Conservation (phyloP, 2,113 vertebrate genomes). For the Brachyhypopomus occidentalis region DNA sequence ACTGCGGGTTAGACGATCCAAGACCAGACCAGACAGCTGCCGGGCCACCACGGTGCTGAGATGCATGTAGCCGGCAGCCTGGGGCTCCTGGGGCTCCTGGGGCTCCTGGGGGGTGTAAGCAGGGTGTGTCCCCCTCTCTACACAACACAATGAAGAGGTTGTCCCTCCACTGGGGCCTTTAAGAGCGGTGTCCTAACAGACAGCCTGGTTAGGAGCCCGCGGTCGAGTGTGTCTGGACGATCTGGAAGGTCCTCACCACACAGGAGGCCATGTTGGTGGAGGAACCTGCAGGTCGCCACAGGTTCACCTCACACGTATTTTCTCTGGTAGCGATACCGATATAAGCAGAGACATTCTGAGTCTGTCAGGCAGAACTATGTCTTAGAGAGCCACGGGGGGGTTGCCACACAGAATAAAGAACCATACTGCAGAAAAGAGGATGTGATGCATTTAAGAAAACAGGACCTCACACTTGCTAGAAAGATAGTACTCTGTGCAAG, state of each 20-base stretch:
- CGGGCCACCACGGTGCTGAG: slow-evolving; percentile 83
- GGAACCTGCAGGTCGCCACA: no score
- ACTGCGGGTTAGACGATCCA: slow-evolving; percentile 84
- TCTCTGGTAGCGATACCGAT: slow-evolving; percentile 26
- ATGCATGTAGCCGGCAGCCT: slow-evolving; percentile 71
- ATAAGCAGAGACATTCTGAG: slow-evolving; percentile 22
- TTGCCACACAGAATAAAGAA: slow-evolving; percentile 23
- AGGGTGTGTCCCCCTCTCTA: slow-evolving; percentile 79
- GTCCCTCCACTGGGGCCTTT: slow-evolving; percentile 80
- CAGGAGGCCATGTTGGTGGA: not conserved
- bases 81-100: slow-evolving; percentile 72
- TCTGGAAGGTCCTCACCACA: not conserved
- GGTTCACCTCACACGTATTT: no score
- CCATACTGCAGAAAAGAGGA: slow-evolving; percentile 34
- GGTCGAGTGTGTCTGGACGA: not conserved
- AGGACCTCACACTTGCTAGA: slow-evolving; percentile 29
- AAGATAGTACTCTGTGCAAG: slow-evolving; percentile 28
- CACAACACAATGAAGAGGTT: slow-evolving; percentile 91
- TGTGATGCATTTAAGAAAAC: slow-evolving; percentile 31
- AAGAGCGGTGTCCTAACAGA: slow-evolving; percentile 91
- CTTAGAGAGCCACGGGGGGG: slow-evolving; percentile 34
- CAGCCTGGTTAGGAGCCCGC: slow-evolving; percentile 81
- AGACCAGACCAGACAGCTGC: slow-evolving; percentile 62
- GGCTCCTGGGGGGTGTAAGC: slow-evolving; percentile 85
- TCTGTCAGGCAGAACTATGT: slow-evolving; percentile 33